These are phyloP conservation scores for Aphidoletes aphidimyza DNA, from an alignment of 2,888 invertebrate species.

Conservation along the genomic window DNA sequence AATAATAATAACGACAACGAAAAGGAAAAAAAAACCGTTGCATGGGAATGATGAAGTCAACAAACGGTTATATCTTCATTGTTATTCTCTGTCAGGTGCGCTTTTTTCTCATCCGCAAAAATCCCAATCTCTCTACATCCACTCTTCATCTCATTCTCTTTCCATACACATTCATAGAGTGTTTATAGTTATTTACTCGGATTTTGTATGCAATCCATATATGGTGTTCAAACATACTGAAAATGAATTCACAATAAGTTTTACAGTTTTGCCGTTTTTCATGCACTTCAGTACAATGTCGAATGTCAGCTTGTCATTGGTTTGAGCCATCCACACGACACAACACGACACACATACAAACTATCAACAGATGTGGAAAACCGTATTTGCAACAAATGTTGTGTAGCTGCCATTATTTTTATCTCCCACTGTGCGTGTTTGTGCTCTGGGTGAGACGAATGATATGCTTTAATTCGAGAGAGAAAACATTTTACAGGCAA, in stretches of 20 bases:
- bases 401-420: background rate
- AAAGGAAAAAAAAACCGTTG: background rate
- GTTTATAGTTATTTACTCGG: slow-evolving; percentile 19
- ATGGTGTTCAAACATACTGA: background rate
- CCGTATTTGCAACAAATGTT: background rate
- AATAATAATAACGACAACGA: no score
- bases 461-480: background rate
- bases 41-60: slow-evolving; percentile 11
- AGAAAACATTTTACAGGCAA: background rate
- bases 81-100: slow-evolving; percentile 37
- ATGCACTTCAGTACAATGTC: background rate
- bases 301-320: background rate
- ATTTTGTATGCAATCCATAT: slow-evolving; percentile 17
- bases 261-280: slow-evolving; percentile 21
- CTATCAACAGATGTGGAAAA: slow-evolving; percentile 38
- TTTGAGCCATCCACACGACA: no score
- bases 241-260: slow-evolving; percentile 45
- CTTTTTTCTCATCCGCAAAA: no score
- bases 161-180: slow-evolving; percentile 11
- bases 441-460: no score
- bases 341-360: no score
- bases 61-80: slow-evolving; percentile 15
- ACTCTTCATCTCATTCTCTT: background rate
- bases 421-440: no score
- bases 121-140: no score